Base-by-base conservation (phyloP, 2,113 vertebrate genomes). In the Trochalopteron elliotii region DNA sequence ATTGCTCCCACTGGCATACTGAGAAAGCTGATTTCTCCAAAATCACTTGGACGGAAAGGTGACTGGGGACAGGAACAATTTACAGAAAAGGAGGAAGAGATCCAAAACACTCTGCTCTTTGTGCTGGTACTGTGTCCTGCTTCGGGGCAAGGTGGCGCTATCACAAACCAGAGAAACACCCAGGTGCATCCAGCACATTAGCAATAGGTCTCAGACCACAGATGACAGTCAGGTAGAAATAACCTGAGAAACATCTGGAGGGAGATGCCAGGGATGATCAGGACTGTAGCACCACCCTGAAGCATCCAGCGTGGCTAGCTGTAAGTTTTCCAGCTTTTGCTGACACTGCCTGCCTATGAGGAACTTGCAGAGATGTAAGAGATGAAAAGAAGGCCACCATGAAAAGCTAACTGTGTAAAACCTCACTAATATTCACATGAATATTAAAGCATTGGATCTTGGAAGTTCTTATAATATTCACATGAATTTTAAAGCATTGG, bases 91-190 rank as follows among this genome's bases (percentile, higher is more conserved):
- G 31, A 74, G 19, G 45, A 65, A 44, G n/a, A 18, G 21, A 68
- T 23, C 30, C 61, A 71, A 21, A 56, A 10, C 0, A 0, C 16
- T 68, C 45, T 49, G 40, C 28, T 69, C 20, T 45, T 69, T 4
- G 2, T 76, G 37, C 15, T 64, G n/a, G n/a, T 69, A 18, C 55
- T 65, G 39, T 21, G 39, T 44, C 9, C 44, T 88, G 47, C 35
- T 77, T 53, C 47, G 63, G 74, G 33, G 35, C 35, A 50, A 50
- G 50, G 39, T 44, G 22, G 14, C 33, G 57, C 17, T 0, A 5
- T 70, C 60, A 63, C 52, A 90, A 79, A 64, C 21, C 31, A 64
- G 37, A 85, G 31, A 61, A 71, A 75, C 28, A 50, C 19, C n/a
- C 0, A 3, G 28, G 6, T 39, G 49, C 28, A 28, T 57, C 31